These are phyloP conservation scores for Pseudochaenichthys georgianus DNA, from an alignment of 2,797 vertebrate species.

Conservation along the genomic window DNA sequence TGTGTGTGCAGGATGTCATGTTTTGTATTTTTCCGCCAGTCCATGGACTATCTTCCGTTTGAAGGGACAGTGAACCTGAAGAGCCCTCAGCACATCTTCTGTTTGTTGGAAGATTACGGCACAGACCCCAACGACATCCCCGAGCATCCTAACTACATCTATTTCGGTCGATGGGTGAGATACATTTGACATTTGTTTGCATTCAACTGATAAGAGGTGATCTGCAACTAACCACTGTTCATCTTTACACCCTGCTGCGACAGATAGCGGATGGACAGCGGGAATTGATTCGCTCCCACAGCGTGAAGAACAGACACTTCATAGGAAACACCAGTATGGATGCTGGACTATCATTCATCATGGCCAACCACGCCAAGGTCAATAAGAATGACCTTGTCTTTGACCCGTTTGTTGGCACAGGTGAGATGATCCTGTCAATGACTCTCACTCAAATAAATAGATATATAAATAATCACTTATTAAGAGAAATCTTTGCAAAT, in stretches of 20 bases:
- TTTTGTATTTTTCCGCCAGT: conserved; percentile 69
- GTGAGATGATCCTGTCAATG: conserved; percentile 74
- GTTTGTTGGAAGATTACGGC: conserved; percentile 95
- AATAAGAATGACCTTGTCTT: conserved; percentile 94
- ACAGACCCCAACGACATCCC: conserved; percentile 93
- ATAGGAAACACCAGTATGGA: conserved; percentile 99
- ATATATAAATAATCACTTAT: not conserved
- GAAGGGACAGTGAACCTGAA: conserved; percentile 94
- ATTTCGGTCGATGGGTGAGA: conserved; percentile 98
- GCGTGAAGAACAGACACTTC: conserved; percentile 97
- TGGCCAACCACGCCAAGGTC: conserved; percentile 95
- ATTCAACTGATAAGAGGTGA: not conserved
- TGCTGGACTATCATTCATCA: conserved; percentile 95
- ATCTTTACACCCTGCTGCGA: conserved; percentile 11
- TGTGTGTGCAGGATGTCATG: not conserved
- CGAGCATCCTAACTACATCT: conserved; percentile 90
- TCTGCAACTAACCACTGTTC: not conserved
- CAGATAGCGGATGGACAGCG: conserved; percentile 97
- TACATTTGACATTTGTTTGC: not conserved
- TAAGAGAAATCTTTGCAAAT: not conserved
- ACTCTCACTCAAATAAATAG: not conserved
- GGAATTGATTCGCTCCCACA: conserved; percentile 96
- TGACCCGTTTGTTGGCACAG: conserved; percentile 98
- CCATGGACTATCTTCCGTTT: conserved; percentile 94
- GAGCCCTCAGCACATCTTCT: conserved; percentile 92